A percentile compares a stretch with the other conserved stretches of the same genome.
These are phyloP conservation scores for Orientallactaga bullata DNA, from an alignment of 2,113 vertebrate species.

Conservation along the genomic window DNA sequence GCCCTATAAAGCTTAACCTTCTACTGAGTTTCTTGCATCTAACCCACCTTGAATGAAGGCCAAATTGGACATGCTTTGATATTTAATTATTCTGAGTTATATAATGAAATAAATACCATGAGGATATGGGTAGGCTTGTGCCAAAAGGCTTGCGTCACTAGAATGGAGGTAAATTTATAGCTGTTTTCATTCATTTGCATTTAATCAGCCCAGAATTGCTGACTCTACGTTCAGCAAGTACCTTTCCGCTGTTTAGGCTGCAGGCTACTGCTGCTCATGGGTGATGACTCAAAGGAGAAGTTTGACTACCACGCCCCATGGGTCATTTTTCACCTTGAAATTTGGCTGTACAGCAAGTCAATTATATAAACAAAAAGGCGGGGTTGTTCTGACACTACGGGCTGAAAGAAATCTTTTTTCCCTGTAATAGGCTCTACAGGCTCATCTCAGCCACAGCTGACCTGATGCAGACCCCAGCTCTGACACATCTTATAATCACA, in stretches of 20 bases:
- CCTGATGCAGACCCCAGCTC: neutral
- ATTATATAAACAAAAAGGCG: constrained; percentile 34
- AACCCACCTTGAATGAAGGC: constrained; percentile 52
- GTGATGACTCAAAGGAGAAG: constrained; percentile 39
- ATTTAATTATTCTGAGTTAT: constrained; percentile 56
- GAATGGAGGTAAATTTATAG: constrained; percentile 62
- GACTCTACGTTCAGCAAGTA: constrained; percentile 57
- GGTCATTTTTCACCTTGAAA: constrained; percentile 73
- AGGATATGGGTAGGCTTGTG: constrained; percentile 53
- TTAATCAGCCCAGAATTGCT: constrained; percentile 73
- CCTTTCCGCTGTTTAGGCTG: constrained; percentile 25
- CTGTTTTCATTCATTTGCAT: constrained; percentile 78
- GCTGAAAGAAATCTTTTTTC: constrained; percentile 19
- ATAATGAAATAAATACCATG: constrained; percentile 63
- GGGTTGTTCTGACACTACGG: neutral
- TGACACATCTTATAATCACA: neutral
- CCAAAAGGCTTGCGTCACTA: constrained; percentile 66
- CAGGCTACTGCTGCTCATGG: neutral
- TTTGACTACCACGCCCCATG: constrained; percentile 32
- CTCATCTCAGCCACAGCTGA: neutral
- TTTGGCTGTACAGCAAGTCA: constrained; percentile 52
- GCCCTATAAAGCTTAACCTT: neutral
- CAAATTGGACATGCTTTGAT: constrained; percentile 59
- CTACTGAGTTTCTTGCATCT: neutral
- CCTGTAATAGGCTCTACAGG: neutral